Evolutionary conservation across 2,797 vertebrate species (phyloP).

Genomic region (Pangasius mekongensis): DNA sequence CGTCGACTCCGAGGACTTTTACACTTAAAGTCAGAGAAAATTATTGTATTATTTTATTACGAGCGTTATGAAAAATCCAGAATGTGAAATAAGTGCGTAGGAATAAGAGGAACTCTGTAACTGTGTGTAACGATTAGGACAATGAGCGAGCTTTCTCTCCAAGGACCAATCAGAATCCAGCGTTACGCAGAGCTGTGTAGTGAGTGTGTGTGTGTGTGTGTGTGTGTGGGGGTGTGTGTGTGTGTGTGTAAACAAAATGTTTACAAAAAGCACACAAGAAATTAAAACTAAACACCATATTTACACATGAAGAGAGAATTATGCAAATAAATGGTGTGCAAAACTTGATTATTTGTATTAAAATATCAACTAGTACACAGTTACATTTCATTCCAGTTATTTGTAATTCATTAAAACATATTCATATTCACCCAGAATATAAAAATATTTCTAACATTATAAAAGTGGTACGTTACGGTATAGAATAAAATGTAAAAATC

Average conservation of each 20-base stretch:
- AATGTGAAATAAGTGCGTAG: neutral
- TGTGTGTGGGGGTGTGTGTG: neutral
- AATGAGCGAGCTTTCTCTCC: neutral
- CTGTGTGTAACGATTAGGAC: neutral
- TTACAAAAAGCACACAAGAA: neutral
- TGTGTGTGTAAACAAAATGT: neutral
- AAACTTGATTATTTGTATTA: neutral
- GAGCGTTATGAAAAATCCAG: neutral
- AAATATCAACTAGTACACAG: neutral
- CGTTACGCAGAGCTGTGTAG: neutral
- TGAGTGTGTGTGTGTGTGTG: neutral
- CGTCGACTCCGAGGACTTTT: neutral
- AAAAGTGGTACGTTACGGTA: neutral
- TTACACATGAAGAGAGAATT: neutral
- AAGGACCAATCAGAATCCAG: neutral
- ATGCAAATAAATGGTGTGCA: neutral
- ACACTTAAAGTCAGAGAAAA: neutral
- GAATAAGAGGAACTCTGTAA: neutral
- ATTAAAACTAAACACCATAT: neutral
- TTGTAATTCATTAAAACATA: neutral
- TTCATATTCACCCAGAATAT: neutral
- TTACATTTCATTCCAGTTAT: neutral
- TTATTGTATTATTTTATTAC: neutral
- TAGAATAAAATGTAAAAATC: neutral
- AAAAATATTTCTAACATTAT: neutral